Conservation (phyloP, 2,113 vertebrate species). For the Hyperoodon ampullatus region DNA sequence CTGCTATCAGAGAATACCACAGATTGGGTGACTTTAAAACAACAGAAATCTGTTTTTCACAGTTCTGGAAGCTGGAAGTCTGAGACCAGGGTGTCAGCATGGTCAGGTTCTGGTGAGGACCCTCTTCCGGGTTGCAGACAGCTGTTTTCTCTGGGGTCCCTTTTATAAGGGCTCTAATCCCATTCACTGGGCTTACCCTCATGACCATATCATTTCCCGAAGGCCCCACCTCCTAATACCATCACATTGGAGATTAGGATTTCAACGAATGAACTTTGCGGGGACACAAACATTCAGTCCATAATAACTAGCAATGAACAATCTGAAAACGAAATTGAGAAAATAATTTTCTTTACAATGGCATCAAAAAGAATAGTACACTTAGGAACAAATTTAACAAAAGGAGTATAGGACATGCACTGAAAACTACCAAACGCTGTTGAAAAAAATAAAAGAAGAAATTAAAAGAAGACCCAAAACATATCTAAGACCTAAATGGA, state of each 20-base stretch:
- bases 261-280: background rate
- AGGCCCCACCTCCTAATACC: background rate
- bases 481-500: background rate
- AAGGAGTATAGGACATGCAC: background rate
- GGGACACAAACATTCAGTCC: background rate
- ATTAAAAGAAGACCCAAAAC: slow-evolving; percentile 37
- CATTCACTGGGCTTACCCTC: background rate
- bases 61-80: background rate
- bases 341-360: background rate
- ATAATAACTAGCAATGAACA: background rate
- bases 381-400: slow-evolving; percentile 25
- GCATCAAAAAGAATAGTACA: background rate
- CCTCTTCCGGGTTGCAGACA: background rate
- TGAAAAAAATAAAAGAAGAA: slow-evolving; percentile 24
- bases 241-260: background rate
- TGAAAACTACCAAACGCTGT: slow-evolving; percentile 2
- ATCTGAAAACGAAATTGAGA: slow-evolving; percentile 11
- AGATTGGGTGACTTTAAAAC: background rate
- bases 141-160: background rate
- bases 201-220: background rate
- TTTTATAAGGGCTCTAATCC: background rate
- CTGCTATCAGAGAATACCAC: background rate
- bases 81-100: background rate
- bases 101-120: background rate
- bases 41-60: background rate